These are phyloP conservation scores for Dioctria rufipes DNA, from an alignment of 2,888 invertebrate species.

Conservation along the genomic window DNA sequence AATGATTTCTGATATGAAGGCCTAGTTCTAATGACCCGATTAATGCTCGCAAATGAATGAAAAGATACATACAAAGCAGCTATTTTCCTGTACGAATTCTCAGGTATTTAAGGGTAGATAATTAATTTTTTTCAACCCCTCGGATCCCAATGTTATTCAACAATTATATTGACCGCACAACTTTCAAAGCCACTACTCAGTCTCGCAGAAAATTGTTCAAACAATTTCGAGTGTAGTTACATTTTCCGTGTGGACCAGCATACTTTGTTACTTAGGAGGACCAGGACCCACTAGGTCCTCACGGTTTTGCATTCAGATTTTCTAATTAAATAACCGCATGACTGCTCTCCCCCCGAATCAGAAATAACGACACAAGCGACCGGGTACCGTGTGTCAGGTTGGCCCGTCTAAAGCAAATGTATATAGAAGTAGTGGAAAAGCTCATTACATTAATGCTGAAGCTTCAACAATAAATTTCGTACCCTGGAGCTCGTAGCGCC, in stretches of 20 bases:
- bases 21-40: slow-evolving; percentile 14
- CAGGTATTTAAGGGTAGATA: slow-evolving; percentile 2
- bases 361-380: slow-evolving; percentile 11
- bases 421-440: neutral
- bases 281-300: slow-evolving; percentile 13
- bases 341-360: slow-evolving; percentile 25
- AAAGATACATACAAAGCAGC: slow-evolving; percentile 12
- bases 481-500: neutral
- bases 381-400: slow-evolving; percentile 5
- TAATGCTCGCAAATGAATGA: slow-evolving; percentile 18
- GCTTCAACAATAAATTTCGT: neutral
- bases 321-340: slow-evolving; percentile 44
- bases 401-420: neutral
- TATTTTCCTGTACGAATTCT: neutral
- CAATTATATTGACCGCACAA: neutral
- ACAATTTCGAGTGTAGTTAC: slow-evolving; percentile 8
- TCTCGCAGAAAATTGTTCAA: slow-evolving; percentile 22
- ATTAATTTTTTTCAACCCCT: neutral
- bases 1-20: slow-evolving; percentile 25
- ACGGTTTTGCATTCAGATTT: slow-evolving; percentile 25
- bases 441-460: slow-evolving; percentile 22
- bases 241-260: neutral
- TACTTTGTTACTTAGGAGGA: neutral
- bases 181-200: neutral
- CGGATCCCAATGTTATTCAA: neutral